Evolutionary conservation across 2,888 invertebrate species (phyloP), one percentile per base, ranked within the genome.

Genomic region (Toxonevra muliebris): DNA sequence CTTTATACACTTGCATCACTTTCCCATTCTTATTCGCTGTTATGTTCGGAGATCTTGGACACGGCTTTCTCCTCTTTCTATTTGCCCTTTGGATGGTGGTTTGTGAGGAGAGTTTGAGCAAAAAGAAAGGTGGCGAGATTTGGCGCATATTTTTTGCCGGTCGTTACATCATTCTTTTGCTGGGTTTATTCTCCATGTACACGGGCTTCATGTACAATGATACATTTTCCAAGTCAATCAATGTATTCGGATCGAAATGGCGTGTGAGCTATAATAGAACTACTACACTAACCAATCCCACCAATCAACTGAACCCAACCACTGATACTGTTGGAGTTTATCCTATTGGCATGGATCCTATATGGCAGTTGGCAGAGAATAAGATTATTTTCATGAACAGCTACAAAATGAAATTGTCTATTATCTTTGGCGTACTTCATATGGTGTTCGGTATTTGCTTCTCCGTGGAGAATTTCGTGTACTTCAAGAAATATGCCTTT

Each of bases 201-300:
- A 98, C 98, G 3, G 99, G 99, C 0, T 83, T 98, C 52, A 93
- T 98, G 73, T 99, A 99, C 88, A 99, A 99, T 86, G 99, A 99
- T 83, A 87, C 95, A 53, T 99, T 98, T 88, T 96, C 97, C 20
- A 98, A 97, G 84, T 95, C 97, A 1, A 82, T 98, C 71, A 98
- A 98, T 84, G 88, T 98, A 30, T 98, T 98, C 86, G 96, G 96
- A 3, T 93, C 96, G 0, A 88, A 92, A 61, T 98, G 98, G 97
- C 80, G 82, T 11, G 87, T 88, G 58, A 87, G 87, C 75, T 91
- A 89, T 79, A 88, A 90, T 77, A 78, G 81, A 15, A 82, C 87
- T 0, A 88, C 88, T 0, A 81, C 90, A 0, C 69, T 80, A 17
- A 40, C 73, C 0, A 89, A 89, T 76, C 83, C 85, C 45, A 77